Evolutionary conservation across 2,888 invertebrate species (phyloP), one percentile per base, ranked within the genome.

Genomic region (Pantelozetes paolii): DNA sequence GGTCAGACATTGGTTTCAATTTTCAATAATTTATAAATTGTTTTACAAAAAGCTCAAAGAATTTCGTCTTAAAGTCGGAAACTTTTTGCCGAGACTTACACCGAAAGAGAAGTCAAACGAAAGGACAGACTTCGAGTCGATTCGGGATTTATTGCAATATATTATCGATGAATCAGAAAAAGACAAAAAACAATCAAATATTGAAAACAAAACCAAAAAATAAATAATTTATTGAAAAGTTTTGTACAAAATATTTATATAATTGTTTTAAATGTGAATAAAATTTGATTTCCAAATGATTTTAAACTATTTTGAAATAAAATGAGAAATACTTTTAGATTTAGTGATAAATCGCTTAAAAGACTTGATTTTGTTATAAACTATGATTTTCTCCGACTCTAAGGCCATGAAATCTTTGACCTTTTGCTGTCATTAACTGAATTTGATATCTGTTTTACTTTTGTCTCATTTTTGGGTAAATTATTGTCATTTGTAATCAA

Each of bases 131-230:
- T 95, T 95, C 80, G 88, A 87, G 78, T 90, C 90, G 74, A 82
- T 95, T 45, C 90, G 89, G 79, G 94, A 95, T 82, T 84, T 95
- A 45, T 84, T 94, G 80, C 88, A 88, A 77, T 95, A 94, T 83
- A 81, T 92, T 20, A 80, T 81, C 48, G 81, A 82, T 71, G 81
- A 82, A 76, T 82, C 81, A 77, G 79, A 81, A 26, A 80, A 80
- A 71, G 81, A 11, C 13, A 71, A 48, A 45, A 30, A 42, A 23
- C 13, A 50, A 9, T 8, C 36, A 45, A 45, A 59, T 13, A 30
- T 30, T 59, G 30, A 59, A 45, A 69, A 69, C 2, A 20, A 45
- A 1, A 9, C 28, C 1, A 50, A 70, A 30, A 48, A 50, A 36
- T 59, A 18, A 59, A 3, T 40, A 6, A 42, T 40, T 36, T 2